Evolutionary conservation across 2,113 vertebrate species (phyloP).

Genomic region (Chaetodon auriga): DNA sequence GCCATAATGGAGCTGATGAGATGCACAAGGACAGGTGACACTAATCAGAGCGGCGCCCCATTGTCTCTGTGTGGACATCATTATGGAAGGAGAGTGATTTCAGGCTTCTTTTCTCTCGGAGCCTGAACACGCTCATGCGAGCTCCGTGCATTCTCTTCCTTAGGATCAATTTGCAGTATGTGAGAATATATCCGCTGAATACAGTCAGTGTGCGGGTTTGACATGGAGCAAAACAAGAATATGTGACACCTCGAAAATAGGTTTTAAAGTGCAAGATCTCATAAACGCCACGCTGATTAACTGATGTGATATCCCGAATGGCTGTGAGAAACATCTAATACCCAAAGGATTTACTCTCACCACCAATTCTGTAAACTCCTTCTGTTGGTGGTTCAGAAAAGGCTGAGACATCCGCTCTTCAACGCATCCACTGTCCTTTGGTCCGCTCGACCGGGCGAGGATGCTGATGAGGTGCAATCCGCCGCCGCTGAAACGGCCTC

Average conservation of each 20-base stretch:
- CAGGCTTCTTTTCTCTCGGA: constrained; percentile 41
- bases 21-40: constrained; percentile 84
- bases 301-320: constrained; percentile 11
- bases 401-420: constrained; percentile 63
- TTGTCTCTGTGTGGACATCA: constrained; percentile 81
- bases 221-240: constrained; percentile 36
- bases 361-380: constrained; percentile 24
- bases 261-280: constrained; percentile 46
- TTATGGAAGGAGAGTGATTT: constrained; percentile 75
- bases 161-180: constrained; percentile 57
- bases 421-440: constrained; percentile 68
- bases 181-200: constrained; percentile 36
- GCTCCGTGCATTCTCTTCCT: constrained; percentile 50
- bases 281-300: constrained; percentile 37
- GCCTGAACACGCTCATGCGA: constrained; percentile 54
- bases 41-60: constrained; percentile 80
- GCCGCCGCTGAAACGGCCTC: constrained; percentile 55
- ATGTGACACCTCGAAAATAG: constrained; percentile 31
- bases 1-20: constrained; percentile 82
- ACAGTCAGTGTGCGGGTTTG: constrained; percentile 30
- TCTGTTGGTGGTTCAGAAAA: constrained; percentile 49
- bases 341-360: constrained; percentile 31
- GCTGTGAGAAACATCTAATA: constrained; percentile 31
- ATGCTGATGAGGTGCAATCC: constrained; percentile 69
- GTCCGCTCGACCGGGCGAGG: constrained; percentile 70